Conservation (phyloP, 2,797 vertebrate species). For the Hyperoplus immaculatus region DNA sequence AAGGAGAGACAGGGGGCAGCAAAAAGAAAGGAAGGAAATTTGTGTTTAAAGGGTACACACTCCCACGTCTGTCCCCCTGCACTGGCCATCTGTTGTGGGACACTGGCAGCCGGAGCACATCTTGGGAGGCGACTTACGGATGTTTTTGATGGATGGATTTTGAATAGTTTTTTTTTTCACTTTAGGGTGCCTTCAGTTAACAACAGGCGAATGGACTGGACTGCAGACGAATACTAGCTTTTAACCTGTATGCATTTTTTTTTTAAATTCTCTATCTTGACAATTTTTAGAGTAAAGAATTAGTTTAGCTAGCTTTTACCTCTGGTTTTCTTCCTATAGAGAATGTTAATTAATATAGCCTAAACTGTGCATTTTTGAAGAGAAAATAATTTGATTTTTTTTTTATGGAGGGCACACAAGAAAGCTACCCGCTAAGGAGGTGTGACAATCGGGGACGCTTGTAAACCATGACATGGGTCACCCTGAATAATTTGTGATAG, state of each 20-base stretch:
- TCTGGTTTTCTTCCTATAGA: too few species aligned
- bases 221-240: too few species aligned
- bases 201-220: too few species aligned
- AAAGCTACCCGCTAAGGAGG: constrained; percentile 23
- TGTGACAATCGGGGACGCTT: constrained; percentile 34
- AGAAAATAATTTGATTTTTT: neutral
- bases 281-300: too few species aligned
- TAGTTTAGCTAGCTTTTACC: too few species aligned
- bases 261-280: too few species aligned
- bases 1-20: constrained; percentile 19
- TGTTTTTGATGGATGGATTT: too few species aligned
- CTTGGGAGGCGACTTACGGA: neutral
- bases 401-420: constrained; percentile 69
- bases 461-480: constrained; percentile 46
- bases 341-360: too few species aligned
- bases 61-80: constrained; percentile 51
- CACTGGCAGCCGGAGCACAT: constrained; percentile 62
- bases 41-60: constrained; percentile 35
- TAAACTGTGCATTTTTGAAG: too few species aligned
- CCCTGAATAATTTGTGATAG: constrained; percentile 48
- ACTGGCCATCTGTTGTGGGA: constrained; percentile 66
- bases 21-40: constrained; percentile 21
- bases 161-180: too few species aligned
- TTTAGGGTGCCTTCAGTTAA: too few species aligned
- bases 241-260: too few species aligned